Evolutionary conservation across 2,888 invertebrate genomes (phyloP).

Genomic region (Ophion costatus): DNA sequence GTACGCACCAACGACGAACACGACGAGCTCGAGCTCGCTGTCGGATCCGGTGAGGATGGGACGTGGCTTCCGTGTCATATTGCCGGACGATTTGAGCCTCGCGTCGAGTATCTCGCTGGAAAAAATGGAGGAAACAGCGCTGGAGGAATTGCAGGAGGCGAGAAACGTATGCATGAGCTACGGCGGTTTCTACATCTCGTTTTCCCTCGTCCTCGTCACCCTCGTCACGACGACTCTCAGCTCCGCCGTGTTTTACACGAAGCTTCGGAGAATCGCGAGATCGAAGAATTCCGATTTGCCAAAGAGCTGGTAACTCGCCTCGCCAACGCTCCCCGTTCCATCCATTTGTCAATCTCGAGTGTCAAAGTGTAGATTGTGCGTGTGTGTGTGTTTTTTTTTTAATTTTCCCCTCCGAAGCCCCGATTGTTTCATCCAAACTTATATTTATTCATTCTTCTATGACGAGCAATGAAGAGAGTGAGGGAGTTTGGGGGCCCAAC

Average conservation of each 20-base stretch:
- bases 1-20: slow-evolving; percentile 69
- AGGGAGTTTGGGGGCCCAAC: not conserved
- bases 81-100: slow-evolving; percentile 87
- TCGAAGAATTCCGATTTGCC: slow-evolving; percentile 71
- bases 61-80: slow-evolving; percentile 88
- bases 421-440: not conserved
- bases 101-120: slow-evolving; percentile 75
- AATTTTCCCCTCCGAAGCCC: not conserved
- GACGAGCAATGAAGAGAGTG: not conserved
- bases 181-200: slow-evolving; percentile 87
- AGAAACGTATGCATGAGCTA: slow-evolving; percentile 87
- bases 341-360: not conserved
- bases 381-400: too few relatives aligned
- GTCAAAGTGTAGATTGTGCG: not conserved
- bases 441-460: not conserved
- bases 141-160: slow-evolving; percentile 62
- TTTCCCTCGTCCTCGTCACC: slow-evolving; percentile 86
- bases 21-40: slow-evolving; percentile 83
- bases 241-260: slow-evolving; percentile 85
- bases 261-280: slow-evolving; percentile 80
- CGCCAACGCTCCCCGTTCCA: not conserved
- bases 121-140: slow-evolving; percentile 70
- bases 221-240: slow-evolving; percentile 86
- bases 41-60: slow-evolving; percentile 87
- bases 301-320: slow-evolving; percentile 45